Evolutionary conservation across 1,140 invertebrate species (phyloP), one percentile per base, ranked within the genome.

Genomic region (Drosophila cardini): DNA sequence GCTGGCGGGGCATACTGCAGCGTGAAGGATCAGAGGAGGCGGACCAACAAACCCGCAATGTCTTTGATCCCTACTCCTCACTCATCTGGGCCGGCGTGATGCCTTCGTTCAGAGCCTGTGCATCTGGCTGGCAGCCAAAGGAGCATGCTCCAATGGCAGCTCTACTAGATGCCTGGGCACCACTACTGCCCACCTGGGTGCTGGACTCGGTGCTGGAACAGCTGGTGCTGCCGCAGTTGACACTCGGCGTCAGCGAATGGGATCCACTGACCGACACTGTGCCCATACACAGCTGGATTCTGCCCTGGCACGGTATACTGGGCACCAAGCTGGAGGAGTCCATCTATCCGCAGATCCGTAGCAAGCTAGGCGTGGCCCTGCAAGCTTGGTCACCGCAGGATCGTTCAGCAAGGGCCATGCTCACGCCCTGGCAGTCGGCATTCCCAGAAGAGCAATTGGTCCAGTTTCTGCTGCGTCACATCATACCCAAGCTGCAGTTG

Each of bases 231-330:
- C 97, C 97, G 1, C 94, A 95, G 62, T 91, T 99, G 36, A 94
- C 96, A 30, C 87, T 93, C 11, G 97, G 97, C 77, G 97, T 98
- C 0, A 95, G 97, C 43, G 94, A 95, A 42, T 99, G 98, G 99
- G 97, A 99, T 94, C 98, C 99, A 0, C 93, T 98, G 0, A 96
- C 96, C 0, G 98, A 99, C 90, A 96, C 96, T 0, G 95, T 98
- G 58, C 98, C 98, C 2, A 97, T 99, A 74, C 98, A 99, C 93
- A 94, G 95, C 6, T 99, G 99, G 99, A 95, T 99, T 62, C 96
- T 99, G 93, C 99, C 99, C 0, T 99, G 98, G 98, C 80, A 85
- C 11, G 69, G 53, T 3, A 89, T 92, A 6, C 52, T 92, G 34
- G 94, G 94, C 42, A 76, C 85, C 2, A 93, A 93, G 48, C 87